Conservation (phyloP, 2,797 vertebrate genomes). For the Sebastes cheni region DNA sequence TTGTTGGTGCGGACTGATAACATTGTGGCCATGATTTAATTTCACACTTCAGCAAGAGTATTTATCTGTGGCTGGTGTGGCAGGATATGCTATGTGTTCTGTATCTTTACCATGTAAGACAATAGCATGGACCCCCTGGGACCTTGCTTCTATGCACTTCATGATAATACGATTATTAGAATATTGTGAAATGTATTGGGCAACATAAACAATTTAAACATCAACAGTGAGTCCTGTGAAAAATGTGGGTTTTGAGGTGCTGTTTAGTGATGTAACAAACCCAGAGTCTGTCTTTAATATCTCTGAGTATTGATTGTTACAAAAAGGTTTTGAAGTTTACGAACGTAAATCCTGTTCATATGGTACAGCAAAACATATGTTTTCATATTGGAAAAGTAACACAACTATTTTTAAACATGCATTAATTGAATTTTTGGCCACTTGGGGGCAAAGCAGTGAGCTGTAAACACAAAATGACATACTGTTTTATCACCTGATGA, state of each 20-base stretch:
- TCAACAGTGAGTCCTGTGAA: not conserved
- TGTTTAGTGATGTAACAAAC: not conserved
- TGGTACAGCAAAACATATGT: not conserved
- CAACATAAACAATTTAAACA: not conserved
- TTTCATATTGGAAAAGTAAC: not conserved
- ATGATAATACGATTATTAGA: not conserved
- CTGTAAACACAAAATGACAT: not conserved
- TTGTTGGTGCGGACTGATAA: slow-evolving; percentile 37
- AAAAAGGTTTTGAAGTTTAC: not conserved
- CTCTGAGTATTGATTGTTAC: not conserved
- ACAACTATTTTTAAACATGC: not conserved
- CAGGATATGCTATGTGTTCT: slow-evolving; percentile 2
- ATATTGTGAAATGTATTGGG: not conserved
- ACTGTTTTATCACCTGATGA: not conserved
- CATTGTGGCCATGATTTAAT: slow-evolving; percentile 55
- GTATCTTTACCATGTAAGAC: not conserved
- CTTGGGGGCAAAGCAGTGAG: not conserved
- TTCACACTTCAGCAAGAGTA: slow-evolving; percentile 62
- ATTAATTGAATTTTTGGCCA: not conserved
- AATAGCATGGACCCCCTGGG: not conserved
- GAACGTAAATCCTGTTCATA: not conserved
- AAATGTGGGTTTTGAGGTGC: not conserved
- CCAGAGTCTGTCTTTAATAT: not conserved
- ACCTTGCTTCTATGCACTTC: not conserved
- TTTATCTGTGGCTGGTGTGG: slow-evolving; percentile 28